Evolutionary conservation across 35 echinoderm and acorn worm species (phyloP).

Genomic region (Amphiura filiformis): DNA sequence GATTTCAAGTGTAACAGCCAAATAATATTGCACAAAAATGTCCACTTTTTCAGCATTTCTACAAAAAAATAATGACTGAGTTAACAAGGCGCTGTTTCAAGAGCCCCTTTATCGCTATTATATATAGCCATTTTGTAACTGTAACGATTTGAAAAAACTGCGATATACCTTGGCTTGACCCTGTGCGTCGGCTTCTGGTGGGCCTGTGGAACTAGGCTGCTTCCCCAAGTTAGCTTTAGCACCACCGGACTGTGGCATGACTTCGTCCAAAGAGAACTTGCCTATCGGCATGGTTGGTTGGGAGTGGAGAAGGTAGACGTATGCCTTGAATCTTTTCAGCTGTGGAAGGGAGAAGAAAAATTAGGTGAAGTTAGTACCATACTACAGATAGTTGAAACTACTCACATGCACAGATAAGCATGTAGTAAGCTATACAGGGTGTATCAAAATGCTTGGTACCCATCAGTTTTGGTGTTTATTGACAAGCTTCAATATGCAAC

Average conservation of each 20-base stretch:
- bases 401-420: no score
- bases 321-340: slow-evolving; percentile 82
- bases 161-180: slow-evolving; percentile 83
- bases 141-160: slow-evolving; percentile 94
- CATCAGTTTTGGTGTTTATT: no score
- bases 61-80: no score
- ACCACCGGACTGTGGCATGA: slow-evolving; percentile 27
- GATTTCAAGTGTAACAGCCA: no score
- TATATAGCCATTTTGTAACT: slow-evolving; percentile 97
- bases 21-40: no score
- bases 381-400: not conserved
- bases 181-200: slow-evolving; percentile 13
- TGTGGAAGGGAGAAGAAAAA: slow-evolving; percentile 23
- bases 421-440: no score
- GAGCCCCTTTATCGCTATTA: slow-evolving; percentile 48
- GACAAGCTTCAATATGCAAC: no score
- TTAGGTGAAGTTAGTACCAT: not conserved
- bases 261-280: slow-evolving; percentile 22
- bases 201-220: not conserved
- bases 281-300: slow-evolving; percentile 41
- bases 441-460: no score
- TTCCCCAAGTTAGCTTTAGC: not conserved
- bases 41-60: no score
- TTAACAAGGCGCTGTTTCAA: not conserved
- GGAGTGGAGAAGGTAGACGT: slow-evolving; percentile 71